phyloP scores from a whole-genome alignment of 2,797 vertebrate genomes.

The Labroides dimidiatus region DNA sequence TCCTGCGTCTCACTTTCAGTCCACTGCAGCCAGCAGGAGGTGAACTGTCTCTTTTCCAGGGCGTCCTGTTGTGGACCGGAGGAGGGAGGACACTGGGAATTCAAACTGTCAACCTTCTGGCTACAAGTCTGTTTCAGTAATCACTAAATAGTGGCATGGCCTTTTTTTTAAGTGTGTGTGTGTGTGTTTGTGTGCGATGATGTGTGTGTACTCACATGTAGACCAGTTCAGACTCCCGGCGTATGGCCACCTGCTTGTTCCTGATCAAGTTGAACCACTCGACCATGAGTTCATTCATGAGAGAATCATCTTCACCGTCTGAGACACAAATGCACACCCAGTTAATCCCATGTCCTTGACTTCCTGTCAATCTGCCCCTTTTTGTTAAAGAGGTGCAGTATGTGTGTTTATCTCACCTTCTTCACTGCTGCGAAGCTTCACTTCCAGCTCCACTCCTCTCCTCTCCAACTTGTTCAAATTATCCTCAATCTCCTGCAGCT shows the following conservation, averaged over 20 bases:
- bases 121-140: conserved; percentile 72
- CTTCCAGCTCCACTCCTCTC: conserved; percentile 90
- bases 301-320: conserved; percentile 90
- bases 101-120: conserved; percentile 80
- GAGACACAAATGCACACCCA: conserved; percentile 51
- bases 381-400: neutral
- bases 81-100: conserved; percentile 69
- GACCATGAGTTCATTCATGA: conserved; percentile 88
- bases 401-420: conserved; percentile 82
- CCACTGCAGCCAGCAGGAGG: conserved; percentile 16
- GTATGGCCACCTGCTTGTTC: conserved; percentile 92
- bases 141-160: conserved; percentile 56
- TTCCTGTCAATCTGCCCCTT: conserved; percentile 1
- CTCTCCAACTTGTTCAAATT: conserved; percentile 88
- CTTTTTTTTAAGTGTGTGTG: conserved; percentile 11
- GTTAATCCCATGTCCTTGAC: conserved; percentile 25
- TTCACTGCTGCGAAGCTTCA: conserved; percentile 86
- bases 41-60: conserved; percentile 48
- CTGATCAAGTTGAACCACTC: conserved; percentile 97
- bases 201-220: conserved; percentile 88
- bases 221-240: conserved; percentile 94
- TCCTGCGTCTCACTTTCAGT: conserved; percentile 45
- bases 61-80: conserved; percentile 42
- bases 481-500: conserved; percentile 87
- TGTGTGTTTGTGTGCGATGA: neutral